These are phyloP conservation scores for Stenopsyche tienmushanensis DNA, from an alignment of 1,140 invertebrate species.

Conservation along the genomic window DNA sequence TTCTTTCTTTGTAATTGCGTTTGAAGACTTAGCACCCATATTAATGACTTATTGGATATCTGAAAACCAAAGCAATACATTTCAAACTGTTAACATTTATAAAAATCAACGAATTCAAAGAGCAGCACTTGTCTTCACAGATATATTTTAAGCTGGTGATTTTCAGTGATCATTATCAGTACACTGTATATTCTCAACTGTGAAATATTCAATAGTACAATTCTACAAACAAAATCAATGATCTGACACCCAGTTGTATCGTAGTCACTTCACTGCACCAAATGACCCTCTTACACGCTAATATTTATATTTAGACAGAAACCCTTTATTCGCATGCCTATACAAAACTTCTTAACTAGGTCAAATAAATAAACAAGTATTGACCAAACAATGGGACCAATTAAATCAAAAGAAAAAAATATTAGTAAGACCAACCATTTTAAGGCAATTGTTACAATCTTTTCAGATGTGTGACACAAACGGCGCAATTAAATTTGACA, in stretches of 20 bases:
- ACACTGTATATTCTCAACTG: background rate
- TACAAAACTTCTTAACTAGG: conserved; percentile 13
- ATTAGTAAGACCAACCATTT: no score
- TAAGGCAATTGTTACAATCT: no score
- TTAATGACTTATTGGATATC: background rate
- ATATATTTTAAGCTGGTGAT: background rate
- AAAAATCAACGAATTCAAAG: background rate
- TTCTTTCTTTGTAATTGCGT: conserved; percentile 31
- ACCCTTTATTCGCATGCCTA: conserved; percentile 10
- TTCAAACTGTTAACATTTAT: background rate
- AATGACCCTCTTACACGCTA: no score
- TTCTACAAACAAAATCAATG: background rate
- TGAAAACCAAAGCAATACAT: background rate
- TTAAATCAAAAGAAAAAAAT: no score
- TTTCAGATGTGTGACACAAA: no score
- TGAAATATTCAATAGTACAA: background rate
- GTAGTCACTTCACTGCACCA: no score
- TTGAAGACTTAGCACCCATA: conserved; percentile 38
- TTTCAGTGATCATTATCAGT: no score
- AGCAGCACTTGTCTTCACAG: background rate
- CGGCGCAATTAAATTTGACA: no score
- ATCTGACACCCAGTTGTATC: background rate
- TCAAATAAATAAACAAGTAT: conserved; percentile 22
- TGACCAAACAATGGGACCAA: conserved; percentile 16
- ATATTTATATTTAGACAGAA: background rate